Evolutionary conservation across 2,888 invertebrate species (phyloP).

Genomic region (Diploptera punctata): DNA sequence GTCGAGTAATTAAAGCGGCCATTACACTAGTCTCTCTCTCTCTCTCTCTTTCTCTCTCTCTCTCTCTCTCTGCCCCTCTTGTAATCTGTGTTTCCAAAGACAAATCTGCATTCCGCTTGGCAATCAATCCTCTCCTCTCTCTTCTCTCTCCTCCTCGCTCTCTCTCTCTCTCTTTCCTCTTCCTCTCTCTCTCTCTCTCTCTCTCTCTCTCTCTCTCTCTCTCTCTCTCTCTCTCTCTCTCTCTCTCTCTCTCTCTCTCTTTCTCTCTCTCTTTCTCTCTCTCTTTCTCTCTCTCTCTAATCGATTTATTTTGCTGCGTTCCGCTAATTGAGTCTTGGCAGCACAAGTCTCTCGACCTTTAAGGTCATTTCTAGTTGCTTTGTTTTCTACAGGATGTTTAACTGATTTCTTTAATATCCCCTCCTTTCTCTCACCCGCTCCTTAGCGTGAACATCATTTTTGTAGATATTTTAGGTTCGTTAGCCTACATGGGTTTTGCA

Average conservation of each 20-base stretch:
- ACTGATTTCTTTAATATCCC: no score
- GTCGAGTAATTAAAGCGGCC: constrained; percentile 25
- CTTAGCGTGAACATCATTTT: no score
- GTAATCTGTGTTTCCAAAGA: constrained; percentile 19
- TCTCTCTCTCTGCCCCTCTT: not conserved
- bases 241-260: not conserved
- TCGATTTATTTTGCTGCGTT: constrained; percentile 24
- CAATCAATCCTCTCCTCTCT: not conserved
- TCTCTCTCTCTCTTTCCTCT: not conserved
- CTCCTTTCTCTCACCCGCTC: no score
- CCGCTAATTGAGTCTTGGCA: constrained; percentile 20
- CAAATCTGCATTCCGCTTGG: constrained; percentile 23
- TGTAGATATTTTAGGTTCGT: no score
- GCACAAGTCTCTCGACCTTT: not conserved
- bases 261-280: not conserved
- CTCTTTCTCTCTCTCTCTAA: no score
- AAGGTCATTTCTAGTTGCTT: not conserved
- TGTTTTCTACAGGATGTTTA: no score
- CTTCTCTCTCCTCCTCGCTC: not conserved
- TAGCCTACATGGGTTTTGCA: no score
- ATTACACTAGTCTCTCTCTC: constrained; percentile 10
- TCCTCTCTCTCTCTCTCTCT: not conserved
- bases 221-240: not conserved
- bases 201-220: not conserved
- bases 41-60: not conserved